Base-by-base conservation (phyloP, 92 coral and sea anemone species). In the Montipora capitata region DNA sequence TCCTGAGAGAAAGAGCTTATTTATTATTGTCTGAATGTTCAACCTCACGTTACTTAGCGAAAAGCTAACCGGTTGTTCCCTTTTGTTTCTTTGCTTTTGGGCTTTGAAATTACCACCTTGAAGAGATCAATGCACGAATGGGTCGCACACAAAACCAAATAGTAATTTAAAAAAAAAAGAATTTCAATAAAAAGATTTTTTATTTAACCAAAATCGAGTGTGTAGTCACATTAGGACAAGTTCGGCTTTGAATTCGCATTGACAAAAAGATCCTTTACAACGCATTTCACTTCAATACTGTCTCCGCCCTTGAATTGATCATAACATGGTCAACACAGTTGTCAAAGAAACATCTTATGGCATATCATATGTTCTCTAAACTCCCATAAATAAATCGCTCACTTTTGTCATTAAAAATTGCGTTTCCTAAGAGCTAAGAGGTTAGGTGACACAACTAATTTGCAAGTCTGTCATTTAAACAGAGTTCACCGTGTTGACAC, bases 391-490 rank as follows among this genome's bases (percentile, higher is more conserved):
- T n/a, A 54, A 68, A 38, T 35, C 76, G 49, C 10, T 49, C 76
- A 80, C 65, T 64, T 80, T 51, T 4, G 12, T 54, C 61, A 54
- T 8, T 45, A 17, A 12, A 54, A 77, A 82, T 42, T 41, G 56
- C 44, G 77, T 44, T 73, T 13, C 61, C 77, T 10, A 72, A 52
- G 64, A 43, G 72, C 61, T 83, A 45, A 43, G 48, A 42, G 72
- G 58, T 2, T 7, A 43, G 87, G 87, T 61, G 80, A 43, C 70
- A 83, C 72, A 83, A 83, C 74, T 83, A 72, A 83, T 83, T 83
- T 83, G 79, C 87, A 72, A 42, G 80, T 83, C 74, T 83, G 86
- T 78, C 59, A 59, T 83, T 83, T 83, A 48, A 72, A 73, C 71
- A 35, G 58, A 61, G 72, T 83, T 72, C 87, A 72, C 72, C 44